A percentile compares a stretch with the other conserved stretches of the same genome.
Evolutionary conservation across 92 coral and sea anemone species (phyloP).

Genomic region (Zoanthus gigantus): DNA sequence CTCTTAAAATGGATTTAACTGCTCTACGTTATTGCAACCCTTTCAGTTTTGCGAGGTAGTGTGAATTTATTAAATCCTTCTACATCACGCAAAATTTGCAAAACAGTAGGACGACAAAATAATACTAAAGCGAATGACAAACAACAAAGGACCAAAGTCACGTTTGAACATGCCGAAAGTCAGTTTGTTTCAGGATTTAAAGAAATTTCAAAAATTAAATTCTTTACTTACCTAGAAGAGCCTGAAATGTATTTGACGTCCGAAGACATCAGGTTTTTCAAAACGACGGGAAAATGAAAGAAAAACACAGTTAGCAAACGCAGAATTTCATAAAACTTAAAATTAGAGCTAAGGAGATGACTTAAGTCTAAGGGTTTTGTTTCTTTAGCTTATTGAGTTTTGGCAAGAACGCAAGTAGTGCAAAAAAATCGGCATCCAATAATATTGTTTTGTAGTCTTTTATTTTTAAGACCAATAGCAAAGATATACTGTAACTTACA

Average conservation of each 20-base stretch:
- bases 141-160: too few relatives aligned
- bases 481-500: not conserved
- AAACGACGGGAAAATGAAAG: not conserved
- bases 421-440: not conserved
- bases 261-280: not conserved
- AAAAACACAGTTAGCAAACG: not conserved
- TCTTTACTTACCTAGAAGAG: constrained; percentile 68
- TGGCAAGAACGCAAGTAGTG: not conserved
- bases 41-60: too few relatives aligned
- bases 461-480: not conserved
- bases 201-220: not conserved
- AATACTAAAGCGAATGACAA: too few relatives aligned
- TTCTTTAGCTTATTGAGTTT: not conserved
- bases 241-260: constrained; percentile 35
- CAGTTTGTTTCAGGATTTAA: not conserved
- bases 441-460: not conserved
- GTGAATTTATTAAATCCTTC: too few relatives aligned
- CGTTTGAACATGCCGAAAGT: too few relatives aligned
- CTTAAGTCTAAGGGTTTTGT: not conserved
- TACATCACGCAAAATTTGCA: too few relatives aligned
- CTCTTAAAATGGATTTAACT: too few relatives aligned
- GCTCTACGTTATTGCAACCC: too few relatives aligned
- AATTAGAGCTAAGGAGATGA: not conserved
- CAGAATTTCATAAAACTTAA: not conserved
- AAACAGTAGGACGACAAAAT: too few relatives aligned